Conservation (phyloP, 1,140 invertebrate species). For the Trialeurodes vaporariorum region DNA sequence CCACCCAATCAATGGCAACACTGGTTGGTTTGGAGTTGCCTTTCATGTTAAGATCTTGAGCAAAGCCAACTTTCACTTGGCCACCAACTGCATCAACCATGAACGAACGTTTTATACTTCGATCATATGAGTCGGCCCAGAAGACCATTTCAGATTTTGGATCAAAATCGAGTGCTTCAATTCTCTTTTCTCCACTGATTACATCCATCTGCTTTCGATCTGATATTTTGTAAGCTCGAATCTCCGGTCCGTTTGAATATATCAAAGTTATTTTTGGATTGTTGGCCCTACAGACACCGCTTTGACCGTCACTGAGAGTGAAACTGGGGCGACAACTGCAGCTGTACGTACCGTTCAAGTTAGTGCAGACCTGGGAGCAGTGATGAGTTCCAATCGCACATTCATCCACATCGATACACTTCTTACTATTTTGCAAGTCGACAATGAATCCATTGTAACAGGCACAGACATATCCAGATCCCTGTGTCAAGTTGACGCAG, state of each 20-base stretch:
- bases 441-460: constrained; percentile 85
- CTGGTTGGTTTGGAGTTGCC: constrained; percentile 60
- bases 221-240: constrained; percentile 57
- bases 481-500: constrained; percentile 70
- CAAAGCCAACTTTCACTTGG: constrained; percentile 64
- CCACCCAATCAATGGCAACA: constrained; percentile 83
- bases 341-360: constrained; percentile 82
- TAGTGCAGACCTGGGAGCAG: constrained; percentile 84
- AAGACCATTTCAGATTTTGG: constrained; percentile 70
- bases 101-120: constrained; percentile 80
- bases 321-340: constrained; percentile 81
- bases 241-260: constrained; percentile 67
- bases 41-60: constrained; percentile 77
- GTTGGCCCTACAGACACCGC: constrained; percentile 64
- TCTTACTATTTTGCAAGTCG: constrained; percentile 55
- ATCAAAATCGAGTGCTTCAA: constrained; percentile 81
- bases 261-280: constrained; percentile 43
- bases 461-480: constrained; percentile 69
- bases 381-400: constrained; percentile 69
- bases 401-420: constrained; percentile 79
- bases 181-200: constrained; percentile 66
- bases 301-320: constrained; percentile 53
- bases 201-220: constrained; percentile 59
- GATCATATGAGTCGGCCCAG: constrained; percentile 84
- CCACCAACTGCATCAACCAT: constrained; percentile 68